These are phyloP conservation scores for Tetramorium parvispinum DNA, from an alignment of 1,140 invertebrate species.

Conservation along the genomic window DNA sequence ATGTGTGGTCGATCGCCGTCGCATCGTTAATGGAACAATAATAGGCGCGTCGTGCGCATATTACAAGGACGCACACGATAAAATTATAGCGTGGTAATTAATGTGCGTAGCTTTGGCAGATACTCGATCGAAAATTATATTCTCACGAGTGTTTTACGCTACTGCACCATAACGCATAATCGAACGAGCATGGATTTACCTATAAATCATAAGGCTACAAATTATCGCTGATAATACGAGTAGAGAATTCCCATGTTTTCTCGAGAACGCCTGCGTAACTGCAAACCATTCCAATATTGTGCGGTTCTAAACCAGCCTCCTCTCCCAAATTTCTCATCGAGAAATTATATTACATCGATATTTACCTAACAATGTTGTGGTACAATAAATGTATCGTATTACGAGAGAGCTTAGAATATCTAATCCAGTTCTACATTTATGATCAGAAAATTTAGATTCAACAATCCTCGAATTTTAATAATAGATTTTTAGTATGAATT, in stretches of 20 bases:
- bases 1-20: constrained; percentile 39
- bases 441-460: not conserved
- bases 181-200: constrained; percentile 50
- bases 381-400: not conserved
- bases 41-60: constrained; percentile 53
- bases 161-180: constrained; percentile 47
- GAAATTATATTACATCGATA: constrained; percentile 17
- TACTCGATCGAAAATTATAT: constrained; percentile 68
- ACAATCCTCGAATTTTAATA: not conserved
- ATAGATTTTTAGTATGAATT: constrained; percentile 5
- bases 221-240: constrained; percentile 65
- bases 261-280: constrained; percentile 6
- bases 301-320: constrained; percentile 18
- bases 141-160: constrained; percentile 67
- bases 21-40: constrained; percentile 72
- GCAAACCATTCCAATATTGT: constrained; percentile 30
- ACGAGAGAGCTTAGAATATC: not conserved
- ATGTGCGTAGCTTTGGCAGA: constrained; percentile 56
- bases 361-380: not conserved
- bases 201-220: constrained; percentile 65
- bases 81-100: constrained; percentile 70
- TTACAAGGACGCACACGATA: constrained; percentile 53
- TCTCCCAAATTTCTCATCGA: constrained; percentile 23
- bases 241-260: constrained; percentile 16
- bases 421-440: constrained; percentile 4